Conservation (phyloP, 2,113 vertebrate species). For the Spheniscus mendiculus region DNA sequence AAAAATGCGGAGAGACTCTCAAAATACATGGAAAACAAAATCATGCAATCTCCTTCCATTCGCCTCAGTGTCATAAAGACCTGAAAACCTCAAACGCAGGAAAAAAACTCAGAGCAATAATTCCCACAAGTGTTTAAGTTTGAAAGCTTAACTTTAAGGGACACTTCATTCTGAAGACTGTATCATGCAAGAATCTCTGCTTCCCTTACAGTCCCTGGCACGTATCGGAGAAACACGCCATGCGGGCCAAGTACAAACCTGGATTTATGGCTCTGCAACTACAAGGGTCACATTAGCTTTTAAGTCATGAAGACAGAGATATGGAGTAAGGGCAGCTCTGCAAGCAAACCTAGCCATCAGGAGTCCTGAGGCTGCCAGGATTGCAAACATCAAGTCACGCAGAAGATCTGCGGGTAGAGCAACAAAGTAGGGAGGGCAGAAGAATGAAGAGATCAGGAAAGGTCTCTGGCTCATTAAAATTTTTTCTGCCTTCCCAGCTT, state of each 20-base stretch:
- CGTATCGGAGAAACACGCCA: not conserved
- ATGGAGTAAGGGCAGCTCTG: not conserved
- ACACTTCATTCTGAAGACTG: constrained; percentile 13
- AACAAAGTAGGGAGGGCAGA: not conserved
- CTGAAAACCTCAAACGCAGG: not conserved
- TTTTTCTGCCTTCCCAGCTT: not conserved
- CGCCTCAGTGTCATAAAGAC: not conserved
- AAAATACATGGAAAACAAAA: not conserved
- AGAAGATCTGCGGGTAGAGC: not conserved
- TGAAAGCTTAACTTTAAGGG: not conserved
- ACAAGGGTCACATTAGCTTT: not conserved
- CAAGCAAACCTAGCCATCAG: not conserved
- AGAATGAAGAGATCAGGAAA: not conserved
- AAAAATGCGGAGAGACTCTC: not conserved
- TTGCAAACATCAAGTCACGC: not conserved
- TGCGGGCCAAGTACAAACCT: not conserved
- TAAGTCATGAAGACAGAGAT: not conserved
- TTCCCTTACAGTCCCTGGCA: not conserved
- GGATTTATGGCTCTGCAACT: not conserved
- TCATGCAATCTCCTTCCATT: not conserved
- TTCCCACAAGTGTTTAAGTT: not conserved
- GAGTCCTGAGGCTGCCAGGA: not conserved
- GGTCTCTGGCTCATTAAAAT: not conserved
- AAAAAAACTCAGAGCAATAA: not conserved
- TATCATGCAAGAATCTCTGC: not conserved